Conservation (phyloP, 2,113 vertebrate species). For the Butastur rufipennis region DNA sequence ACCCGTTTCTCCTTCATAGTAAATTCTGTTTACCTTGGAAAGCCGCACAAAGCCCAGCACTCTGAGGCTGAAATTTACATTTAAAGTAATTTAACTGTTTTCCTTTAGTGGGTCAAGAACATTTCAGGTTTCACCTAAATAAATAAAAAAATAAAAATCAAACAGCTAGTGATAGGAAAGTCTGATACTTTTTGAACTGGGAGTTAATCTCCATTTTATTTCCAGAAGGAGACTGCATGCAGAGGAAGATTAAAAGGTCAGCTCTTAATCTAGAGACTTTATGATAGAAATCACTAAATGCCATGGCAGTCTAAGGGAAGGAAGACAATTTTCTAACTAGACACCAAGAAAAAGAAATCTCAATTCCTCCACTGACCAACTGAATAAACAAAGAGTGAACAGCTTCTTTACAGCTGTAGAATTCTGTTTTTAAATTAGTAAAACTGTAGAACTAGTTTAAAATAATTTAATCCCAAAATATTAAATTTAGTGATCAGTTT, state of each 20-base stretch:
- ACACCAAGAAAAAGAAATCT: neutral
- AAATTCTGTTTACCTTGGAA: neutral
- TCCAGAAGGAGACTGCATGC: neutral
- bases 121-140: neutral
- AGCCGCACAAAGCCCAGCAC: neutral
- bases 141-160: neutral
- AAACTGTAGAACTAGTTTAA: neutral
- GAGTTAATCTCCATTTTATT: neutral
- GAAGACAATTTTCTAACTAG: neutral
- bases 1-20: neutral
- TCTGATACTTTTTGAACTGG: neutral
- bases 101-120: neutral
- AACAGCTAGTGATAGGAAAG: neutral
- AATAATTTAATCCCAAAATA: neutral
- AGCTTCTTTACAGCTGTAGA: neutral
- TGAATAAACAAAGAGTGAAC: neutral
- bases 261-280: neutral
- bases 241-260: neutral
- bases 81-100: neutral
- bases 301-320: neutral
- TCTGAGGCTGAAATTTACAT: neutral
- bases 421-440: neutral
- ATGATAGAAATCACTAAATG: neutral
- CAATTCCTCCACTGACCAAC: neutral
- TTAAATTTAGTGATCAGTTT: neutral